Percentiles rank a stretch among this genome's conserved stretches.
Evolutionary conservation across 2,797 vertebrate species (phyloP).

Genomic region (Labroides dimidiatus): DNA sequence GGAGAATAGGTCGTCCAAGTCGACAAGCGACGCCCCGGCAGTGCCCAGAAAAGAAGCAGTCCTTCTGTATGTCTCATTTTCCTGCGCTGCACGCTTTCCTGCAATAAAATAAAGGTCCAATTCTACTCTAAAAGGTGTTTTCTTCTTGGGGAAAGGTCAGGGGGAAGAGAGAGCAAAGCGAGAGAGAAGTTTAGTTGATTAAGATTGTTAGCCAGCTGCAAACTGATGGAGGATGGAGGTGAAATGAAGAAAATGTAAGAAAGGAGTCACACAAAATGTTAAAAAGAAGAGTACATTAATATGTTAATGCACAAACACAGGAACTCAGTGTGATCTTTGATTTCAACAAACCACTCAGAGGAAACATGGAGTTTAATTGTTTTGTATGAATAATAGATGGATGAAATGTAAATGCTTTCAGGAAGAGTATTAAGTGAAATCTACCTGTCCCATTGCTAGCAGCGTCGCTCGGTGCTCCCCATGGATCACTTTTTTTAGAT

Average conservation of each 20-base stretch:
- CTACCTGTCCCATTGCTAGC: slow-evolving; percentile 65
- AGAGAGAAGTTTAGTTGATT: slow-evolving; percentile 66
- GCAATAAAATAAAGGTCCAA: slow-evolving; percentile 75
- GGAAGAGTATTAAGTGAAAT: neutral
- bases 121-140: slow-evolving; percentile 81
- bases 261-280: neutral
- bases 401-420: neutral
- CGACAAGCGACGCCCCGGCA: slow-evolving; percentile 89
- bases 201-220: slow-evolving; percentile 38
- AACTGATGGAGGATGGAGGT: slow-evolving; percentile 31
- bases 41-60: slow-evolving; percentile 89
- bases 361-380: too few relatives aligned
- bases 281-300: neutral
- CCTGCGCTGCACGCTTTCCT: slow-evolving; percentile 44
- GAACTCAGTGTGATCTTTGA: neutral
- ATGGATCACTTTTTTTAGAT: slow-evolving; percentile 81
- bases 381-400: slow-evolving; percentile 16
- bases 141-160: slow-evolving; percentile 71
- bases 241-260: slow-evolving; percentile 39
- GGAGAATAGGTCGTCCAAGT: slow-evolving; percentile 90
- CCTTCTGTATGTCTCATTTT: slow-evolving; percentile 75
- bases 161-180: slow-evolving; percentile 71
- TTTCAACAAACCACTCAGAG: too few relatives aligned
- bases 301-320: neutral
- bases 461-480: slow-evolving; percentile 75